Conservation (phyloP, 2,113 vertebrate genomes). For the Rhea pennata region DNA sequence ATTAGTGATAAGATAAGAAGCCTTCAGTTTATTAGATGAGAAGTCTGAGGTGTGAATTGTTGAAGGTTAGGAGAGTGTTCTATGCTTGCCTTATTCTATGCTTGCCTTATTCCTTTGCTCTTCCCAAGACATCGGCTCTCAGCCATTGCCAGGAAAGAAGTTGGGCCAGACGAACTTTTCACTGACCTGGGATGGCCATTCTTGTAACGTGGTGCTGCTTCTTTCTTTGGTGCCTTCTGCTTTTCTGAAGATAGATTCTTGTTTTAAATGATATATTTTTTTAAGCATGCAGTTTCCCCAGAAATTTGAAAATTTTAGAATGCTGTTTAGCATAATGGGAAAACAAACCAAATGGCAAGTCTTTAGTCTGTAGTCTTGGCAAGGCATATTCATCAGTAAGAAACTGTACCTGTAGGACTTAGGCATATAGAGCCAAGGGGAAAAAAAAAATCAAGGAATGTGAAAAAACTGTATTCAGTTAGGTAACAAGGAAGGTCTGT, state of each 20-base stretch:
- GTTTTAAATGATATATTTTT: not conserved
- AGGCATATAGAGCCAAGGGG: not conserved
- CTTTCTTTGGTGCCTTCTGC: not conserved
- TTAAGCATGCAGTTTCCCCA: not conserved
- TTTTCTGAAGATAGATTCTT: not conserved
- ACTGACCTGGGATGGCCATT: not conserved
- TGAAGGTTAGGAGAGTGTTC: not conserved
- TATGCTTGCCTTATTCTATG: not conserved
- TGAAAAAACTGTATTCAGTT: not conserved
- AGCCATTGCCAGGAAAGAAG: not conserved
- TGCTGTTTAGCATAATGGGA: not conserved
- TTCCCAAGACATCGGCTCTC: not conserved
- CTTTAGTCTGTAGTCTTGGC: not conserved
- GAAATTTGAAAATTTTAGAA: not conserved
- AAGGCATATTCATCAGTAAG: not conserved
- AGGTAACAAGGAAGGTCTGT: not conserved
- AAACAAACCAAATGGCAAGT: not conserved
- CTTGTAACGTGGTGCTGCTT: not conserved
- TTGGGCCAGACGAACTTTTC: not conserved
- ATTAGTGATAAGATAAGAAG: not conserved
- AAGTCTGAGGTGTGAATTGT: not conserved
- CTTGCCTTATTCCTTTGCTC: not conserved
- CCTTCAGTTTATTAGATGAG: not conserved
- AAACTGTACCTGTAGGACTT: not conserved
- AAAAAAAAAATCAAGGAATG: not conserved